Evolutionary conservation across 1,140 invertebrate genomes (phyloP), one percentile per base, ranked within the genome.

Genomic region (Telenomus remus): DNA sequence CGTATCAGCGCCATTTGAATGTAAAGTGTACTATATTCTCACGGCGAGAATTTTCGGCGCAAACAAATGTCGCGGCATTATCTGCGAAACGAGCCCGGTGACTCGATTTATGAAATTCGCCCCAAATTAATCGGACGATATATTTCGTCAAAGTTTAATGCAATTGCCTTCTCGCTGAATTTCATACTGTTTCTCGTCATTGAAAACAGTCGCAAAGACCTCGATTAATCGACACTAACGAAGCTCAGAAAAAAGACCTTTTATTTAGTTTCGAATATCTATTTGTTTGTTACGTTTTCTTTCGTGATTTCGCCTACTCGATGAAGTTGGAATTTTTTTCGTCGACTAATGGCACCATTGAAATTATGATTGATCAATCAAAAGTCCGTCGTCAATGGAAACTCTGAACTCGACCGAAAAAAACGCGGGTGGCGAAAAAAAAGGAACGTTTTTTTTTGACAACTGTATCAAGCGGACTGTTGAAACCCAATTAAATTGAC

Each of bases 1-100:
- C 61, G 43, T 60, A 65, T 73, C 61, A 16, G 12, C 16, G 55
- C n/a, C 55, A 65, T 65, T 73, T 60, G 14, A 59, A 65, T 65
- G 70, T 65, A 54, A 65, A 73, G 49, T 70, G n/a, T n/a, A n/a
- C n/a, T n/a, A n/a, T n/a, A n/a, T n/a, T n/a, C n/a, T 55, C 14
- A 33, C 49, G 49, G 10, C 10, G 44, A 63, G 61, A 61, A 42
- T 63, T 71, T 51, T 19, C 27, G 10, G 7, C 13, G 42, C 49
- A 48, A 70, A 70, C 56, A 47, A 60, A 53, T 37, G 44, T 56
- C 37, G 33, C 10, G 0, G 3, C 59, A 19, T 53, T 54, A 69
- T 60, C 55, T 34, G 15, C 33, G 15, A 37, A 27, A 60, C 19
- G 19, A 27, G n/a, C n/a, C 19, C 19, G 19, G 37, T 4, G 9